phyloP scores from a whole-genome alignment of 2,888 invertebrate genomes.

The Andrena trimmerana region DNA sequence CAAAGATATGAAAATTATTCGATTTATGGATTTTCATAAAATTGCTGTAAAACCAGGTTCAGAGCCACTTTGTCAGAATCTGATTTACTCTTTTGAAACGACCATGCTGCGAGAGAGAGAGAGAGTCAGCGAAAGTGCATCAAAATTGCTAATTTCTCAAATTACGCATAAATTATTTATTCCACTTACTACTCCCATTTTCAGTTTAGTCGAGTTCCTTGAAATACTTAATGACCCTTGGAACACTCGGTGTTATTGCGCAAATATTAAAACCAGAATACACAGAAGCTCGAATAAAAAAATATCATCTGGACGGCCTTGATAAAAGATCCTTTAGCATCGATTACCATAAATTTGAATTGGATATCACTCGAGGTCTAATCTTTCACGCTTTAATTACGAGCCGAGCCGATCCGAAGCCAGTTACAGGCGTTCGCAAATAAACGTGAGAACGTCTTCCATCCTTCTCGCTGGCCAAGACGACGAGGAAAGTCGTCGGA shows the following conservation, averaged over 20 bases:
- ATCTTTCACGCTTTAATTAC: constrained; percentile 21
- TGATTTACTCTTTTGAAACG: neutral
- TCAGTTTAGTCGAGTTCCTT: neutral
- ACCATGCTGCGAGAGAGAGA: no score
- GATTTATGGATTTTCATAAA: neutral
- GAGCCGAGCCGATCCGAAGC: neutral
- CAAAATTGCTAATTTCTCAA: no score
- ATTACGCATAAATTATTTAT: no score
- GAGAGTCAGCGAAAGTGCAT: no score
- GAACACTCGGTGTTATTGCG: neutral
- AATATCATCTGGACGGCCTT: neutral
- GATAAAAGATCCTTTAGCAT: constrained; percentile 3
- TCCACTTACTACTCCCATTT: neutral
- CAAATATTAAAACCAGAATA: neutral
- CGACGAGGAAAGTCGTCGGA: constrained; percentile 15
- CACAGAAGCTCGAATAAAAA: neutral
- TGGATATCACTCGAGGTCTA: neutral
- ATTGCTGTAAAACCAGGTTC: neutral
- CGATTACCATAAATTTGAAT: constrained; percentile 38
- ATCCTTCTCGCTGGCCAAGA: neutral
- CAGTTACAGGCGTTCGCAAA: constrained; percentile 3
- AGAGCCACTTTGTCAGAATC: neutral
- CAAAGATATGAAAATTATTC: neutral
- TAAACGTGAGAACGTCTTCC: neutral
- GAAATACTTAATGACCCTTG: neutral